These are phyloP conservation scores for Netelia virgata DNA, from an alignment of 2,888 invertebrate genomes.

Conservation along the genomic window DNA sequence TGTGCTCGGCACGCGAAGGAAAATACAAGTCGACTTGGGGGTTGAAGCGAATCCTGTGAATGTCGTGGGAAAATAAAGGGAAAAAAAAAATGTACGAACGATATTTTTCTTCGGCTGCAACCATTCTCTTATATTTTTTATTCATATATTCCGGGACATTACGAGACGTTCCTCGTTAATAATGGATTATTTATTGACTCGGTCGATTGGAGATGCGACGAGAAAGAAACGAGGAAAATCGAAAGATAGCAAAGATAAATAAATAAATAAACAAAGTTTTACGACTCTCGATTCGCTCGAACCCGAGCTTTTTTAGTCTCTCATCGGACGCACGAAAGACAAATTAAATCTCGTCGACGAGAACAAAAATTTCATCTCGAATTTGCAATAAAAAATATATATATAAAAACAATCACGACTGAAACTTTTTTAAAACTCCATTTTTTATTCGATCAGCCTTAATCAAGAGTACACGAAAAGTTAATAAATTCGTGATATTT, in stretches of 20 bases:
- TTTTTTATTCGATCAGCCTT: too few relatives aligned
- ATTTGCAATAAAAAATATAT: background rate
- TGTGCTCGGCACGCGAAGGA: conserved; percentile 46
- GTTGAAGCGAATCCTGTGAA: conserved; percentile 19
- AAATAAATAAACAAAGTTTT: background rate
- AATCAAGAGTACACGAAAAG: too few relatives aligned
- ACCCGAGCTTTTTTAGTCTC: background rate
- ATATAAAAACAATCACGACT: too few relatives aligned
- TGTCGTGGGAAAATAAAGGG: conserved; percentile 36
- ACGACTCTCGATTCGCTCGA: background rate
- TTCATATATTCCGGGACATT: conserved; percentile 34
- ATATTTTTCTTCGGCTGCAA: background rate
- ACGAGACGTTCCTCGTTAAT: conserved; percentile 33
- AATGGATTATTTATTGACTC: conserved; percentile 35
- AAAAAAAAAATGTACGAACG: background rate
- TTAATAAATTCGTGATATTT: background rate
- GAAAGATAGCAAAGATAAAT: background rate
- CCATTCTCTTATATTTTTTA: background rate
- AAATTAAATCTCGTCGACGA: background rate
- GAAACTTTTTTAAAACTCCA: too few relatives aligned
- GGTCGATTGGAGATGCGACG: conserved; percentile 1
- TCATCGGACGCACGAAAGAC: background rate
- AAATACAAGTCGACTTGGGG: conserved; percentile 3
- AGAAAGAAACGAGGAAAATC: background rate
- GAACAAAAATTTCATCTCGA: background rate